Percentiles rank a stretch among this genome's conserved stretches.
Evolutionary conservation across 2,797 vertebrate genomes (phyloP).

Genomic region (Peromyscus attwateri): DNA sequence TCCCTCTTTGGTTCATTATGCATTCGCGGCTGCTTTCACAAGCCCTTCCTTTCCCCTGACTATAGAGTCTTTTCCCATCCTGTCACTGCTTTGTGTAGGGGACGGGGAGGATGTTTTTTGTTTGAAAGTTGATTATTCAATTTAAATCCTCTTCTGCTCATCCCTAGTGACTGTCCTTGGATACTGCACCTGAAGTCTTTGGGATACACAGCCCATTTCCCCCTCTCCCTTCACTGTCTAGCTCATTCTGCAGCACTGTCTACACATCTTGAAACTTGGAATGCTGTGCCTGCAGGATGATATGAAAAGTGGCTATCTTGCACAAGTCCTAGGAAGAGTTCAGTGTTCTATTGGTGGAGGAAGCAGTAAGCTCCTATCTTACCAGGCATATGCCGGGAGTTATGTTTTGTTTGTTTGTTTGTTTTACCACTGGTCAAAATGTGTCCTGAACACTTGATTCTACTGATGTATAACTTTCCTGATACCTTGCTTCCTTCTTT

Average conservation of each 20-base stretch:
- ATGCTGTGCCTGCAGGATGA: not conserved
- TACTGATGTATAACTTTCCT: not conserved
- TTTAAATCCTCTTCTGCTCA: slow-evolving; percentile 62
- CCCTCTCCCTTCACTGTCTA: not conserved
- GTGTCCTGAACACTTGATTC: not conserved
- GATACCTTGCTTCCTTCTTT: not conserved
- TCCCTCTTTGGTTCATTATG: slow-evolving; percentile 8
- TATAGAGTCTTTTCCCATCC: slow-evolving; percentile 32
- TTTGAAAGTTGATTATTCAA: slow-evolving; percentile 69
- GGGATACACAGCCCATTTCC: not conserved
- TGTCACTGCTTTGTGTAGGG: slow-evolving; percentile 50
- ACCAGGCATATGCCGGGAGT: not conserved
- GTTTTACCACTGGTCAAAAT: not conserved
- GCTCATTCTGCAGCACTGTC: not conserved
- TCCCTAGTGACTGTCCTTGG: slow-evolving; percentile 44
- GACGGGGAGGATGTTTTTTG: slow-evolving; percentile 57
- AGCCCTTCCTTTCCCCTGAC: not conserved
- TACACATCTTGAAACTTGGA: not conserved
- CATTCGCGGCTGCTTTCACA: not conserved
- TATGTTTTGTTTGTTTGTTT: not conserved
- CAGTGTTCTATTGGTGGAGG: not conserved
- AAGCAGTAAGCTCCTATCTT: not conserved
- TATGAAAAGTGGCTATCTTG: slow-evolving; percentile 29
- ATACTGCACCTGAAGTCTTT: not conserved
- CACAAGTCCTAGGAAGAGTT: not conserved